Evolutionary conservation across 2,888 invertebrate genomes (phyloP).

Genomic region (Sericinus montela): DNA sequence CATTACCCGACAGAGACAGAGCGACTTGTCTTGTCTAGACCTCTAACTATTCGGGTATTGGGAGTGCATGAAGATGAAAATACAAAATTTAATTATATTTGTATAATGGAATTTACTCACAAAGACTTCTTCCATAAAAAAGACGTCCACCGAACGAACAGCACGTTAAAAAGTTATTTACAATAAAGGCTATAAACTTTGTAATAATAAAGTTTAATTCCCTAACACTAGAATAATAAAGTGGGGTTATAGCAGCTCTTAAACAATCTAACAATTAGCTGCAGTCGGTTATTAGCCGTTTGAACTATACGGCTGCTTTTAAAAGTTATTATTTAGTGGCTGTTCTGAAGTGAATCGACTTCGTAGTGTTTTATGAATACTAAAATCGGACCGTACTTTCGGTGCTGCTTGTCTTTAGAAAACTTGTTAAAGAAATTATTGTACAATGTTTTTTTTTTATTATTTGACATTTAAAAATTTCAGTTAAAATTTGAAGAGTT

Average conservation of each 20-base stretch:
- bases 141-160: constrained; percentile 5
- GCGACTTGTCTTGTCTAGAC: no score
- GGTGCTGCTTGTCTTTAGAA: neutral
- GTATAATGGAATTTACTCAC: no score
- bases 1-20: no score
- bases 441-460: neutral
- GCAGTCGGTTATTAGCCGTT: constrained; percentile 16
- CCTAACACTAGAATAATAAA: constrained; percentile 15
- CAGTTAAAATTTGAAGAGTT: no score
- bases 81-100: no score
- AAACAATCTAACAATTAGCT: constrained; percentile 19
- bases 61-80: no score
- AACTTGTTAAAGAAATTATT: neutral
- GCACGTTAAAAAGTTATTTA: constrained; percentile 8
- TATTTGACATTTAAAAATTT: no score
- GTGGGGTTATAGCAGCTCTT: constrained; percentile 12
- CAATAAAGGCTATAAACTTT: constrained; percentile 9
- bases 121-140: neutral
- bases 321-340: constrained; percentile 19
- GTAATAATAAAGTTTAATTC: constrained; percentile 16
- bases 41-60: no score
- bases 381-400: constrained; percentile 12
- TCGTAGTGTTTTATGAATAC: constrained; percentile 27
- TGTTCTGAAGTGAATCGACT: constrained; percentile 21
- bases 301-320: constrained; percentile 15